These are phyloP conservation scores for Chydorus sphaericus DNA, from an alignment of 2,888 invertebrate genomes.

Conservation along the genomic window DNA sequence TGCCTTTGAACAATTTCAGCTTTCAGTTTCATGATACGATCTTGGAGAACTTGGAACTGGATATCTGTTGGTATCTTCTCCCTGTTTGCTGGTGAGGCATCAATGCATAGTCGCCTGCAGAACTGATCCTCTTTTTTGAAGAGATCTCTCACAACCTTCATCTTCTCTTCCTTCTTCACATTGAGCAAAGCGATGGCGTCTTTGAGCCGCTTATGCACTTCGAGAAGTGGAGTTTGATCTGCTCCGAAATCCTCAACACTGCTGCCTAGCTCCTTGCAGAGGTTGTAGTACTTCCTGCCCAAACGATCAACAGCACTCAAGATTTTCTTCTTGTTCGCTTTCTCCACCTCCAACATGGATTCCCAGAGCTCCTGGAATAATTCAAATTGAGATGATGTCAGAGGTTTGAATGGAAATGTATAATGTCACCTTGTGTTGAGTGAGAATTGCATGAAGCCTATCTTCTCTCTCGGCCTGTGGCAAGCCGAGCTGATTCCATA, in stretches of 20 bases:
- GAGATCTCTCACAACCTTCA: not conserved
- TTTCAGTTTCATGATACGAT: not conserved
- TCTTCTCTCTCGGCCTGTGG: not conserved
- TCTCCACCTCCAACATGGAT: slow-evolving; percentile 4
- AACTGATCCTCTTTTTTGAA: slow-evolving; percentile 1
- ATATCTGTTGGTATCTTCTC: not conserved
- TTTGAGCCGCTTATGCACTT: not conserved
- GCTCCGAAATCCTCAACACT: not conserved
- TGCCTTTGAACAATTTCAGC: not conserved
- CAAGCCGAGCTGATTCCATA: not conserved
- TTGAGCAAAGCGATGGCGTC: not conserved
- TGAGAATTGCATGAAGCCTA: not conserved
- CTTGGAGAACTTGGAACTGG: not conserved
- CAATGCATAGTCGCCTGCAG: not conserved
- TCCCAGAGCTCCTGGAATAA: slow-evolving; percentile 8
- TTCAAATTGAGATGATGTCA: too few relatives aligned
- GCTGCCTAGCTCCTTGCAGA: slow-evolving; percentile 8
- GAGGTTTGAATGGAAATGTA: not conserved
- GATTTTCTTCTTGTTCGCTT: not conserved
- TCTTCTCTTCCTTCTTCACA: slow-evolving; percentile 7
- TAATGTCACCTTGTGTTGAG: not conserved
- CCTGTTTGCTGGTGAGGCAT: not conserved
- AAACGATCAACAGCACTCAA: slow-evolving; percentile 1
- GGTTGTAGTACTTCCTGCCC: not conserved
- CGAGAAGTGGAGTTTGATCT: not conserved